Base-by-base conservation (phyloP, 2,888 invertebrate species). In the Pemphredon lugubris region DNA sequence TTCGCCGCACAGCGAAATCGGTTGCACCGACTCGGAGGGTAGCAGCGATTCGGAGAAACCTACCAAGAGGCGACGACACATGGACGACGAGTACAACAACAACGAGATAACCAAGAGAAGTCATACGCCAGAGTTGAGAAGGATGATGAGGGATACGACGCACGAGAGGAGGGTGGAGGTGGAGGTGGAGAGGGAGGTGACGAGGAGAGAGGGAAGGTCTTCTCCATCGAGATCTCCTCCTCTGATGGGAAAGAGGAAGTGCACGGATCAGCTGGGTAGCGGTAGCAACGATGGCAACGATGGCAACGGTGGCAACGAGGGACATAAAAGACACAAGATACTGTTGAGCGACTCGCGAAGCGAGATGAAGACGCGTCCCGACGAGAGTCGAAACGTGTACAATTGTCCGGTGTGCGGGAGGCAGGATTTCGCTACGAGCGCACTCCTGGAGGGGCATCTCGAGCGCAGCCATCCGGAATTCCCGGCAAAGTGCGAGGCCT, bases 401-500 rank as follows among this genome's bases (percentile, higher is more conserved):
- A 86, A 90, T 48, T 95, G 95, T 81, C 93, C 93, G 0, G 92
- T 93, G 0, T 95, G 95, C 84, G 92, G 91, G 21, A 90, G 92
- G 32, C 90, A 91, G 50, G 93, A 93, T 64, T 95, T 94, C 80
- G 89, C 91, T 0, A 92, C 92, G 9, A 89, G 92, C 76, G 90
- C 91, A 7, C 91, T 92, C 0, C 87, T 95, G 23, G 93, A 94
- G 73, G 91, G 91, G 1, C 95, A 95, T 84, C 88, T 95, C 81
- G 93, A 94, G 82, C 91, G 91, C 39, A 91, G 91, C 65, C 95
- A 95, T 87, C 93, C 94, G 0, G 93, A 93, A 60, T 92, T 92
- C 82, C 92, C 92, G 1, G 92, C 94, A 57, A 94, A 94, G 83
- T 96, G 96, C 87, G 92, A 92, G 0, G 91, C 93, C 55, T 97